These are phyloP conservation scores for Drosophila bunnanda DNA, from an alignment of 2,888 invertebrate genomes.

Conservation along the genomic window DNA sequence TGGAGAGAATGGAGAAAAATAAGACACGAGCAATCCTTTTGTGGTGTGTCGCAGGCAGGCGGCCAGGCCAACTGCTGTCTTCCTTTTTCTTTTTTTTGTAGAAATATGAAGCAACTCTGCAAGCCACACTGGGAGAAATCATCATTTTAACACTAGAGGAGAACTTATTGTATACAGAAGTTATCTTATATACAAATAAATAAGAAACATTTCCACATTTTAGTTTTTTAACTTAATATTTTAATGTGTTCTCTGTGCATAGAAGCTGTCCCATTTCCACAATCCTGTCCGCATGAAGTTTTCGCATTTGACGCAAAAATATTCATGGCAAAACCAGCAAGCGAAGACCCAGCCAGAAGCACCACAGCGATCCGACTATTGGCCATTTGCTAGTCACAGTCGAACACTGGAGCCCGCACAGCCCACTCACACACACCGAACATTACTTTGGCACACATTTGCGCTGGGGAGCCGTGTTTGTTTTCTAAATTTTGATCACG, in stretches of 20 bases:
- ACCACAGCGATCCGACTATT: slow-evolving; percentile 55
- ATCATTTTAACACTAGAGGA: no score
- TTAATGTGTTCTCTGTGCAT: background rate
- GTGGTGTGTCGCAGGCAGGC: slow-evolving; percentile 59
- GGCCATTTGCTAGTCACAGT: slow-evolving; percentile 64
- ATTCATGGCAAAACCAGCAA: slow-evolving; percentile 61
- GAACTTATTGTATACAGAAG: no score
- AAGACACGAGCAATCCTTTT: slow-evolving; percentile 54
- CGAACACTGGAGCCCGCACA: slow-evolving; percentile 14
- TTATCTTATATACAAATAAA: no score
- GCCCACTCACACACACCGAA: slow-evolving; percentile 4
- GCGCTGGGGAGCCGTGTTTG: slow-evolving; percentile 47
- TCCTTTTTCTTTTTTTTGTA: slow-evolving; percentile 12
- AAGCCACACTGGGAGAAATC: slow-evolving; percentile 7
- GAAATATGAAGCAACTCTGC: slow-evolving; percentile 22
- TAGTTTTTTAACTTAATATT: background rate
- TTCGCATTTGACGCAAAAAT: slow-evolving; percentile 71
- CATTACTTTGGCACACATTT: slow-evolving; percentile 45
- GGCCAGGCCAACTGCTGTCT: slow-evolving; percentile 58
- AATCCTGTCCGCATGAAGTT: slow-evolving; percentile 39
- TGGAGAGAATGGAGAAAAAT: slow-evolving; percentile 20
- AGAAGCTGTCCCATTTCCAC: slow-evolving; percentile 13
- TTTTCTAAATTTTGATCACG: slow-evolving; percentile 73
- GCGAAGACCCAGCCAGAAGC: slow-evolving; percentile 8
- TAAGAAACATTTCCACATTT: background rate